A percentile compares a stretch with the other conserved stretches of the same genome.
Conservation (phyloP, 2,797 vertebrate genomes). For the Xerus rutilus region DNA sequence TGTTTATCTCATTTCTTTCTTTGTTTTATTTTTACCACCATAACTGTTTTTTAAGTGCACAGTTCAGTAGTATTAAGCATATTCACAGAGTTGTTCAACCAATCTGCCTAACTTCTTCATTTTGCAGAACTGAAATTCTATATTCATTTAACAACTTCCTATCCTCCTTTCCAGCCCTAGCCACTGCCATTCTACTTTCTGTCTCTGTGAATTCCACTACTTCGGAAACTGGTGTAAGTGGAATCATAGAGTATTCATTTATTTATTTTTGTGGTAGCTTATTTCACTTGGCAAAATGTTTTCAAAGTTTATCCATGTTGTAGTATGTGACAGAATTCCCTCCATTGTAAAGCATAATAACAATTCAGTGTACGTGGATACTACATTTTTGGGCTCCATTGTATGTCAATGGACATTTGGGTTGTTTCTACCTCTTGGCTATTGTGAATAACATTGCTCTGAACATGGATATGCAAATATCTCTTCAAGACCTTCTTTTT, state of each 20-base stretch:
- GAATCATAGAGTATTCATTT: background rate
- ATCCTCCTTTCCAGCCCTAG: accelerated
- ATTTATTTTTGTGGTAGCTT: background rate
- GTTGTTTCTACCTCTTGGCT: background rate
- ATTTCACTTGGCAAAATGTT: background rate
- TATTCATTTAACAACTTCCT: background rate
- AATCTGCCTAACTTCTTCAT: background rate
- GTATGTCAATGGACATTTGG: background rate
- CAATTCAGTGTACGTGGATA: background rate
- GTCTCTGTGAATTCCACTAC: background rate
- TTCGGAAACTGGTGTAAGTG: background rate
- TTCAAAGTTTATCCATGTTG: background rate
- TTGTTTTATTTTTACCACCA: background rate
- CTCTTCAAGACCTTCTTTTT: background rate
- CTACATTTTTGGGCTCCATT: background rate
- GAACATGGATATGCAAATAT: background rate
- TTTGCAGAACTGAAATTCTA: background rate
- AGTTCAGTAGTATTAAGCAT: background rate
- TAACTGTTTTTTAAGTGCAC: background rate
- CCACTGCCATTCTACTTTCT: background rate
- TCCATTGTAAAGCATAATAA: background rate
- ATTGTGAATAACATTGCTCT: background rate
- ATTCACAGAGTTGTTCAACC: background rate
- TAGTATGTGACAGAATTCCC: background rate
- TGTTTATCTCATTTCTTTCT: background rate